Evolutionary conservation across 2,888 invertebrate species (phyloP), one percentile per base, ranked within the genome.

Genomic region (Nephrotoma guestfalica): DNA sequence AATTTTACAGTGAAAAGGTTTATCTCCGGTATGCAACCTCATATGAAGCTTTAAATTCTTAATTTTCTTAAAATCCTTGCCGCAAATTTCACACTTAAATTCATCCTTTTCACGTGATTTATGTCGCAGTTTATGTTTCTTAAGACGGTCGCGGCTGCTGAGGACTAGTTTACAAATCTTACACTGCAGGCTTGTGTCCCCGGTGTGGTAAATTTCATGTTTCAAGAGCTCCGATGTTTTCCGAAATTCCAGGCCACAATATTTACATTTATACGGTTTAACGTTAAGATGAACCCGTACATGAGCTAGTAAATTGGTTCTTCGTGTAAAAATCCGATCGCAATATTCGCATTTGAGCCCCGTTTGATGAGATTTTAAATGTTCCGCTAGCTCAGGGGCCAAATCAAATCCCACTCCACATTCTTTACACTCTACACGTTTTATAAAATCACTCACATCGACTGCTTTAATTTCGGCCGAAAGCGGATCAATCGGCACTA

Each of bases 241-340:
- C 0, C 51, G 13, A 51, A 47, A 87, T 13, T 85, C 43, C 5
- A 86, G 41, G 11, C 47, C 89, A 89, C 86, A 87, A 43, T 47
- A 87, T 86, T 86, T 86, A 84, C 87, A 87, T 7, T 92, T 93
- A 45, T 11, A 86, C n/a, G 86, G 57, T 30, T 57, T 85, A 11
- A 7, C 15, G 15, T 30, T 43, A 13, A 13, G 47, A 30, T 86
- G 86, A 5, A 86, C 13, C 6, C 85, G 18, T 13, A 41, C n/a
- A 51, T 86, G 86, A 2, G 86, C 18, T 18, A 85, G 0, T 85
- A 86, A 41, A 86, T 85, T 86, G 5, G 85, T 18, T 42, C 85
- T 51, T 1, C 86, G 45, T 13, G 85, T 86, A 47, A 86, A 86
- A 40, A 2, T 42, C 42, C 85, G 47, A 9, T 40, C 18, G 11